Conservation (phyloP, 2,113 vertebrate genomes). For the Tragelaphus strepsiceros region DNA sequence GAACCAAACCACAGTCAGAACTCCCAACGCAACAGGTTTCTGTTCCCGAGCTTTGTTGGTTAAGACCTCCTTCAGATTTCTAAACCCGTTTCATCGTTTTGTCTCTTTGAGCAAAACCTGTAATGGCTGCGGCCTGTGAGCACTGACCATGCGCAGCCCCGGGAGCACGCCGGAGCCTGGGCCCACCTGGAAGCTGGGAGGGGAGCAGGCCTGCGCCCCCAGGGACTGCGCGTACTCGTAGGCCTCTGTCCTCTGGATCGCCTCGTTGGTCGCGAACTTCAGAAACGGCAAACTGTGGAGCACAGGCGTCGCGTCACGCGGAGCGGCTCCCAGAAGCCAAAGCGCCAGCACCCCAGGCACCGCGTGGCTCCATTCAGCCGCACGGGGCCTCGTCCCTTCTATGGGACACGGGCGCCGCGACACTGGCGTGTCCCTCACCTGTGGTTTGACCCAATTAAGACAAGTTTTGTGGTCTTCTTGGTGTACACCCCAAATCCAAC, state of each 20-base stretch:
- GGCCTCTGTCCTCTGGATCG: slow-evolving; percentile 96
- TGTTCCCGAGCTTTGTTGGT: rapidly evolving
- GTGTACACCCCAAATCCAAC: slow-evolving; percentile 93
- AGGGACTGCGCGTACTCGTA: slow-evolving; percentile 96
- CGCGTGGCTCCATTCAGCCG: background rate
- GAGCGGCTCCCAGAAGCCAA: background rate
- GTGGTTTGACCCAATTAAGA: slow-evolving; percentile 95
- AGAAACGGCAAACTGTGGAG: slow-evolving; percentile 87
- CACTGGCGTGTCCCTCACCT: slow-evolving; percentile 79
- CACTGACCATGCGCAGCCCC: background rate
- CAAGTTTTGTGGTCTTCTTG: slow-evolving; percentile 95
- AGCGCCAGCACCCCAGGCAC: rapidly evolving
- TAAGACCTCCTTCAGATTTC: background rate
- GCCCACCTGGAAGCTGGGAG: slow-evolving; percentile 93
- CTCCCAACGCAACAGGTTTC: rapidly evolving
- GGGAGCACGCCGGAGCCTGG: rapidly evolving
- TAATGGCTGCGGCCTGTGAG: rapidly evolving
- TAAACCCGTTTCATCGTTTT: background rate
- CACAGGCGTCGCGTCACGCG: background rate
- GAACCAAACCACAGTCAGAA: background rate
- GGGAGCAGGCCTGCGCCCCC: slow-evolving; percentile 85
- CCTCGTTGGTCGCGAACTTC: slow-evolving; percentile 93
- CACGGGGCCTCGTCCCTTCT: background rate
- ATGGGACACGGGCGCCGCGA: rapidly evolving
- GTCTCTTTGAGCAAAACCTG: background rate